Percentiles rank a stretch among this genome's conserved stretches.
Conservation (phyloP, 2,113 vertebrate genomes). For the Symphodus melops region DNA sequence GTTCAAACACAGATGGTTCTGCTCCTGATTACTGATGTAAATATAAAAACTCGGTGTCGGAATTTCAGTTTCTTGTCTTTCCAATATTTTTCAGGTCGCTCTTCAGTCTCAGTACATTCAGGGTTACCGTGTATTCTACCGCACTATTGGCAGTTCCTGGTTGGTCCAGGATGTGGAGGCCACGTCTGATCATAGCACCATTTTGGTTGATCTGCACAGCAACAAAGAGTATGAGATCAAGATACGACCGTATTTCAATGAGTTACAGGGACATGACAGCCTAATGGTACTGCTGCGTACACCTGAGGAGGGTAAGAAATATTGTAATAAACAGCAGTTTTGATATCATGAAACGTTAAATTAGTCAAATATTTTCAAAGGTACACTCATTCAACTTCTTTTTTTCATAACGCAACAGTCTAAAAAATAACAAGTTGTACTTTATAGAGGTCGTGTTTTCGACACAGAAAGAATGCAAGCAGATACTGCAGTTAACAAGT, state of each 20-base stretch:
- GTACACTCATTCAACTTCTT: too few relatives aligned
- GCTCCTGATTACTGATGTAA: slow-evolving; percentile 15
- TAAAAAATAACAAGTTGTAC: too few relatives aligned
- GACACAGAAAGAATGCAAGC: too few relatives aligned
- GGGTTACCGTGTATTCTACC: slow-evolving; percentile 92
- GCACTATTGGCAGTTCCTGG: slow-evolving; percentile 85
- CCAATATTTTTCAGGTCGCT: slow-evolving; percentile 82
- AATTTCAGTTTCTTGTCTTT: slow-evolving; percentile 12
- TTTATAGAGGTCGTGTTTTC: too few relatives aligned
- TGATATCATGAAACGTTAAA: neutral
- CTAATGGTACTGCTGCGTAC: slow-evolving; percentile 82
- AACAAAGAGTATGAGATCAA: slow-evolving; percentile 91
- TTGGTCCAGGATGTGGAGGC: slow-evolving; percentile 83
- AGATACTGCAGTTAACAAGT: too few relatives aligned
- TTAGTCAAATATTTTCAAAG: neutral
- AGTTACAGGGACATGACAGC: slow-evolving; percentile 91
- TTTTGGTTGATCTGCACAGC: slow-evolving; percentile 85
- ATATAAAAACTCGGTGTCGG: slow-evolving; percentile 3
- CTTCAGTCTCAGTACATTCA: slow-evolving; percentile 86
- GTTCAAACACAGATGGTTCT: slow-evolving; percentile 4
- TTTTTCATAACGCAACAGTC: too few relatives aligned
- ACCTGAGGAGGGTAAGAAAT: slow-evolving; percentile 89
- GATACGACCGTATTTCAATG: slow-evolving; percentile 90
- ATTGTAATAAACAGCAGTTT: neutral
- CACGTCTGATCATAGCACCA: slow-evolving; percentile 75